These are phyloP conservation scores for Trissonchulus sp. DNA, from an alignment of 2,888 invertebrate genomes.

Conservation along the genomic window DNA sequence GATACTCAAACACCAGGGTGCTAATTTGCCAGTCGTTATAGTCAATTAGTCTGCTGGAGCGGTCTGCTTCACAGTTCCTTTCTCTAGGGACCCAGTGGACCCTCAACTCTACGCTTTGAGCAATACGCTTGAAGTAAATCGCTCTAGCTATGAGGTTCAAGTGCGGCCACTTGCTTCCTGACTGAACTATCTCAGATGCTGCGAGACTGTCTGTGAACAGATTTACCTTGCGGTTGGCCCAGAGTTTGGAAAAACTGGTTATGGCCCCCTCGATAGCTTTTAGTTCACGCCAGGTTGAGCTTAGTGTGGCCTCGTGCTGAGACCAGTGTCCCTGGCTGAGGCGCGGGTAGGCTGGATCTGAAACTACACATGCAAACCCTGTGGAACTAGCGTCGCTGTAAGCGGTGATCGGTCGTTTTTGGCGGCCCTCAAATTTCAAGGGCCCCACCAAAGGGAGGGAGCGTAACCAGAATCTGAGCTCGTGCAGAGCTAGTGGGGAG, in stretches of 20 bases:
- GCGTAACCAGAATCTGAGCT: not conserved
- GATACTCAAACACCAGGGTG: not conserved
- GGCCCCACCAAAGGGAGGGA: not conserved
- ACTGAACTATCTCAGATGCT: not conserved
- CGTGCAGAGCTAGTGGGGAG: not conserved
- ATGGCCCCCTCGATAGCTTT: not conserved
- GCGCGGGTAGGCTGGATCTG: no score
- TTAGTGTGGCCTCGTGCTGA: no score
- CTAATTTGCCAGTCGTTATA: slow-evolving; percentile 4
- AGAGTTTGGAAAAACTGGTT: not conserved
- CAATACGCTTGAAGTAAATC: not conserved
- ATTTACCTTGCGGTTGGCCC: not conserved
- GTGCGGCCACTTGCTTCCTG: not conserved
- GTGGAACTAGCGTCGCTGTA: slow-evolving; percentile 1
- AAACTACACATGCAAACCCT: not conserved
- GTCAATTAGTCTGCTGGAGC: not conserved
- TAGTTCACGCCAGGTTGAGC: not conserved
- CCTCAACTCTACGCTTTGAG: not conserved
- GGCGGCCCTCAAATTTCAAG: not conserved
- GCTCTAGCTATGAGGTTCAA: not conserved
- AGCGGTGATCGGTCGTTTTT: not conserved
- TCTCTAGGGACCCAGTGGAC: not conserved
- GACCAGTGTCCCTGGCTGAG: no score
- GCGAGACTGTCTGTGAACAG: not conserved
- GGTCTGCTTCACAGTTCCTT: not conserved